Percentiles rank a stretch among this genome's conserved stretches.
Conservation (phyloP, 2,113 vertebrate species). For the Probosciger aterrimus region DNA sequence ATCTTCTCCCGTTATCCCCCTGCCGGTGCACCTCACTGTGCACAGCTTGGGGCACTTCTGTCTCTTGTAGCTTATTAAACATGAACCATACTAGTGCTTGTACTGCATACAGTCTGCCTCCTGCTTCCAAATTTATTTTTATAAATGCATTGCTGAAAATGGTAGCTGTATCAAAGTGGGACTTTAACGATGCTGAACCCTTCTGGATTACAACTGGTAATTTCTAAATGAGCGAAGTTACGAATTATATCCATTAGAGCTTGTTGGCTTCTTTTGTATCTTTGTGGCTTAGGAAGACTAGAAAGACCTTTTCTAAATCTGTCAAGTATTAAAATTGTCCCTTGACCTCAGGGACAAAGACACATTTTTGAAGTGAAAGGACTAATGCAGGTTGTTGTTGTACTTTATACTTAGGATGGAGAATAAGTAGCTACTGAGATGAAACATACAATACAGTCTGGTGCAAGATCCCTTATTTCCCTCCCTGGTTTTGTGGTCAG, state of each 20-base stretch:
- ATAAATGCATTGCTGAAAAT: neutral
- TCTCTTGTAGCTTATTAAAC: neutral
- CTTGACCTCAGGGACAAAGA: neutral
- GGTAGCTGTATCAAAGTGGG: neutral
- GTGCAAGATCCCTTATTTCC: neutral
- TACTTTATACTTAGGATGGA: neutral
- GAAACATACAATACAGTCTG: neutral
- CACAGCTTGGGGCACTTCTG: neutral
- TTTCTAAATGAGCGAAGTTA: neutral
- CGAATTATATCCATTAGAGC: neutral
- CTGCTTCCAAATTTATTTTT: neutral
- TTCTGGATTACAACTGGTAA: neutral
- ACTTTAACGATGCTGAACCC: fast-evolving
- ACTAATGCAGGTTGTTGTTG: neutral
- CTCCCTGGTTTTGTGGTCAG: neutral
- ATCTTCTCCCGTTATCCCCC: neutral
- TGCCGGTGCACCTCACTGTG: neutral
- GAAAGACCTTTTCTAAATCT: neutral
- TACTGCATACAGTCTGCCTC: neutral
- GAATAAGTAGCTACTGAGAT: neutral
- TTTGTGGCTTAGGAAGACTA: neutral
- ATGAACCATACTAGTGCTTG: neutral
- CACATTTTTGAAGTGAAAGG: neutral
- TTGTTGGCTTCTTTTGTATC: neutral
- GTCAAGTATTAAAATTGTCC: neutral